These are phyloP conservation scores for Thysanoteuthis rhombus DNA, from an alignment of 2,888 invertebrate species.

Conservation along the genomic window DNA sequence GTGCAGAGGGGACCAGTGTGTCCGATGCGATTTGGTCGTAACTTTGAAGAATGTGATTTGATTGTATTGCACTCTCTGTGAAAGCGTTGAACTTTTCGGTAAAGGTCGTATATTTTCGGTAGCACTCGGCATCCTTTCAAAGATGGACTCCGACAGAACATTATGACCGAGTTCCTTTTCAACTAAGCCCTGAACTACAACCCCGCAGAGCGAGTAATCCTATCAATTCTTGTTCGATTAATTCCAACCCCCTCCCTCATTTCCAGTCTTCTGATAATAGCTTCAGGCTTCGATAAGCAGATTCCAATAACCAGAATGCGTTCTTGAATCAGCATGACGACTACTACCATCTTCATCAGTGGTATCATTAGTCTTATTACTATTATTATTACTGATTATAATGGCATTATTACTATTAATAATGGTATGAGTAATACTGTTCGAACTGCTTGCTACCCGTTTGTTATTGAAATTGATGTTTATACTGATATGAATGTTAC, in stretches of 20 bases:
- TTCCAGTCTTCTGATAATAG: background rate
- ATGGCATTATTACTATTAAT: no score
- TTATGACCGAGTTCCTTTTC: conserved; percentile 1
- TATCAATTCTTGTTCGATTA: conserved; percentile 12
- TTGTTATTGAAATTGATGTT: no score
- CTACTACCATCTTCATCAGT: background rate
- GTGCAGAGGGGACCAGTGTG: no score
- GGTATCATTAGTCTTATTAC: background rate
- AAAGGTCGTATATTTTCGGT: background rate
- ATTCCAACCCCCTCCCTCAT: background rate
- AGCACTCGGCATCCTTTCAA: background rate
- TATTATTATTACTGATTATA: no score
- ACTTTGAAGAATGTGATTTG: no score
- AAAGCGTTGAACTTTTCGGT: background rate
- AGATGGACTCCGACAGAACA: background rate
- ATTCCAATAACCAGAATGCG: background rate
- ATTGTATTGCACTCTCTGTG: no score
- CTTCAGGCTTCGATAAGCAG: background rate
- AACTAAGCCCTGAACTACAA: background rate
- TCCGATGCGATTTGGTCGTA: no score
- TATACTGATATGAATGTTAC: no score
- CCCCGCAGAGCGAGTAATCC: background rate
- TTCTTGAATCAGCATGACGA: background rate
- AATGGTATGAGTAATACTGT: no score
- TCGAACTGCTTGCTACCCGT: no score